Conservation (phyloP, 2,888 invertebrate genomes). For the Drosophila anceps region DNA sequence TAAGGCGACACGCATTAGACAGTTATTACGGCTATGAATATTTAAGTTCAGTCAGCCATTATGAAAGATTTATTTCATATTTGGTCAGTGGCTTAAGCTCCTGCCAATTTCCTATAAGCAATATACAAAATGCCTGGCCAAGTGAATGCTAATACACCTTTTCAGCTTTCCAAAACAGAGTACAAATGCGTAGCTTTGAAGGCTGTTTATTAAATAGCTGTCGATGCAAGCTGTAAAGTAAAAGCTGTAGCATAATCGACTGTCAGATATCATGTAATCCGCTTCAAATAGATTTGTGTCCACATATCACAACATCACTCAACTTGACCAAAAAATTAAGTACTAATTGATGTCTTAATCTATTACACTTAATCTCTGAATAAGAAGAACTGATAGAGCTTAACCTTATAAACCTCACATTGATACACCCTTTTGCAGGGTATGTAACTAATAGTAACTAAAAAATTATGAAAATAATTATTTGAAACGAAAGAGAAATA, state of each 20-base stretch:
- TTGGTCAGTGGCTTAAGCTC: slow-evolving; percentile 1
- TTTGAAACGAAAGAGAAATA: slow-evolving; percentile 23
- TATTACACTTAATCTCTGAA: too few species aligned
- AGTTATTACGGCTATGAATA: slow-evolving; percentile 26
- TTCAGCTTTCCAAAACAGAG: neutral
- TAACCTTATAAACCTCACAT: neutral
- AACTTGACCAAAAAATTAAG: neutral
- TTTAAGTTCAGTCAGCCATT: slow-evolving; percentile 1
- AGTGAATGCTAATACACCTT: neutral
- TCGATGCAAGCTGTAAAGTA: neutral
- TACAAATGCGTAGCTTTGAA: neutral
- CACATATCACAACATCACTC: neutral
- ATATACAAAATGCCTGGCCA: neutral
- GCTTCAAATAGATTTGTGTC: neutral
- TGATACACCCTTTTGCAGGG: neutral
- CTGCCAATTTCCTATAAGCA: neutral
- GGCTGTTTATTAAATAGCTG: neutral
- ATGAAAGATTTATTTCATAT: slow-evolving; percentile 17
- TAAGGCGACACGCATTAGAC: slow-evolving; percentile 34
- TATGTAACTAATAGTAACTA: neutral
- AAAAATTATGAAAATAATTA: slow-evolving; percentile 7
- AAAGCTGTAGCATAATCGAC: neutral
- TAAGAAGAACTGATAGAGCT: neutral
- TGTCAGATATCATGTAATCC: neutral
- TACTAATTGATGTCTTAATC: neutral